These are phyloP conservation scores for Chiloscyllium plagiosum DNA, from an alignment of 2,113 vertebrate genomes.

Conservation along the genomic window DNA sequence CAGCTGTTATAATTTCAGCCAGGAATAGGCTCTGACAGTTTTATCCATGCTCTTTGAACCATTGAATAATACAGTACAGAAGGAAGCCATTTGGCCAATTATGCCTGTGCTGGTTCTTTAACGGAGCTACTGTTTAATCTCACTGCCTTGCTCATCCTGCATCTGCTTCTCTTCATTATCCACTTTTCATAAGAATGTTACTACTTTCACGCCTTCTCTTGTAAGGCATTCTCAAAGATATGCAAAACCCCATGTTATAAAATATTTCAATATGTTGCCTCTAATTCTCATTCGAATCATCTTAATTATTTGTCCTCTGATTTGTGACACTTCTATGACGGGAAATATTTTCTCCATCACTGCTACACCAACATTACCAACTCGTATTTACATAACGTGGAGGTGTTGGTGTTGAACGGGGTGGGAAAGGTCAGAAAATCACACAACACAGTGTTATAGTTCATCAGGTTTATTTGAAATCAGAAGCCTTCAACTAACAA, in stretches of 20 bases:
- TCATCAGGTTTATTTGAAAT: too few species aligned
- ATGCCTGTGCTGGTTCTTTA: neutral
- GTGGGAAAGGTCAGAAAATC: too few species aligned
- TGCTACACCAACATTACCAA: too few species aligned
- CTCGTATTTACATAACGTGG: too few species aligned
- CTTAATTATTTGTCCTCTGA: neutral
- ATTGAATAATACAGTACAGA: neutral
- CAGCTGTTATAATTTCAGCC: neutral
- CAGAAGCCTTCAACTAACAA: too few species aligned
- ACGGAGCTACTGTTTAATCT: neutral
- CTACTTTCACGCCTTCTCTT: neutral
- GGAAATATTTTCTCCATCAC: neutral
- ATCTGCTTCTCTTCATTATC: neutral
- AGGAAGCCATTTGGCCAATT: neutral
- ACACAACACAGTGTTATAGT: too few species aligned
- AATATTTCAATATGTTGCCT: neutral
- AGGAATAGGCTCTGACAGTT: neutral
- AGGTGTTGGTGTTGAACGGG: too few species aligned
- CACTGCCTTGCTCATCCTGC: neutral
- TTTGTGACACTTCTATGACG: neutral
- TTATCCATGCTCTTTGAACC: neutral
- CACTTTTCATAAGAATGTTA: neutral
- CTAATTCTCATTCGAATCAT: neutral
- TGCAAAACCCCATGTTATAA: neutral
- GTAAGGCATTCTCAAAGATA: neutral